These are phyloP conservation scores for Presbytis comata DNA, from an alignment of 2,797 vertebrate species.

Conservation along the genomic window DNA sequence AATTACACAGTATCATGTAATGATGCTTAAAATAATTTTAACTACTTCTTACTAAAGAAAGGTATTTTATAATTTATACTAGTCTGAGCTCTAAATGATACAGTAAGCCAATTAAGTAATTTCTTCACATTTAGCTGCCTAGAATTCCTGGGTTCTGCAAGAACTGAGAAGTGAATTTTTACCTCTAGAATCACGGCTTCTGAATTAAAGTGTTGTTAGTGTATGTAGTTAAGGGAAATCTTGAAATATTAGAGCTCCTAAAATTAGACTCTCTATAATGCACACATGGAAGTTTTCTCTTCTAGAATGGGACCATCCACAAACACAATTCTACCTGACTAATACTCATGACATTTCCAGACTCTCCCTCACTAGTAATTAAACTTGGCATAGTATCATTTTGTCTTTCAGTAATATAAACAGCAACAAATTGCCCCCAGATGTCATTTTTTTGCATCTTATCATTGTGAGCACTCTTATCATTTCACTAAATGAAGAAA, in stretches of 20 bases:
- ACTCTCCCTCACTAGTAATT: not conserved
- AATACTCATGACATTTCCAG: conserved; percentile 3
- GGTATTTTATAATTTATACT: not conserved
- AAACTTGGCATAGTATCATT: not conserved
- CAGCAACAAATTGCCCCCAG: not conserved
- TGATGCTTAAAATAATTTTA: not conserved
- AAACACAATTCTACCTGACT: not conserved
- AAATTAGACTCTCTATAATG: conserved; percentile 11
- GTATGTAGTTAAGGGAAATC: not conserved
- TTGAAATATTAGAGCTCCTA: not conserved
- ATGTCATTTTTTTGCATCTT: not conserved
- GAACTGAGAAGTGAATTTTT: not conserved
- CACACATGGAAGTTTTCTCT: conserved; percentile 1
- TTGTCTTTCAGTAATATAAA: conserved; percentile 24
- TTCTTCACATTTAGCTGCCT: not conserved
- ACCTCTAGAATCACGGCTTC: not conserved
- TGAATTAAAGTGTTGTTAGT: not conserved
- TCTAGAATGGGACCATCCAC: not conserved
- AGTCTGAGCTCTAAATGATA: conserved; percentile 7
- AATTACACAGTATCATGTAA: not conserved
- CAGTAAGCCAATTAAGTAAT: not conserved
- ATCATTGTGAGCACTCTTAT: not conserved
- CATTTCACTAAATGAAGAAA: not conserved
- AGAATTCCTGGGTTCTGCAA: conserved; percentile 35
- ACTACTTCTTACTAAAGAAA: conserved; percentile 3